Percentiles rank a stretch among this genome's conserved stretches.
These are phyloP conservation scores for Pseudonaja textilis DNA, from an alignment of 2,113 vertebrate genomes.

Conservation along the genomic window DNA sequence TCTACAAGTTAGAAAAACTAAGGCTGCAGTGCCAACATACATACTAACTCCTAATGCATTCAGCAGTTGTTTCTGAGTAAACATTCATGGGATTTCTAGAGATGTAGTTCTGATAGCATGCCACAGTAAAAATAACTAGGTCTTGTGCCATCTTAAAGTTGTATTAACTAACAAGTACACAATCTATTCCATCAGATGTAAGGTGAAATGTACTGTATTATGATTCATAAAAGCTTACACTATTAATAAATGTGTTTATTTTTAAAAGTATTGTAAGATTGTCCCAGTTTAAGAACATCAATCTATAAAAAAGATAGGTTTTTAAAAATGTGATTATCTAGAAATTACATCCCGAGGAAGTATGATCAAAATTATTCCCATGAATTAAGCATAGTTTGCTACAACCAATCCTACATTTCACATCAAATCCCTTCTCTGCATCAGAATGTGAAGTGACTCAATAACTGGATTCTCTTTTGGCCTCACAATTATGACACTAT, in stretches of 20 bases:
- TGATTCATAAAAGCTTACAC: neutral
- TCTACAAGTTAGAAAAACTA: neutral
- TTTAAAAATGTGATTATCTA: neutral
- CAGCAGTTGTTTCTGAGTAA: neutral
- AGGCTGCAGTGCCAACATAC: neutral
- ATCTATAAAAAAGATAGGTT: neutral
- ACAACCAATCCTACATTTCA: neutral
- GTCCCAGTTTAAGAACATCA: neutral
- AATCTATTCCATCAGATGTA: neutral
- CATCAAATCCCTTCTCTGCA: no score
- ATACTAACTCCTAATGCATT: neutral
- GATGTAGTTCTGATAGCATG: neutral
- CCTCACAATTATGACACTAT: no score
- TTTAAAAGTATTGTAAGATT: neutral
- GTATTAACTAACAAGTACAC: neutral
- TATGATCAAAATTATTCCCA: neutral
- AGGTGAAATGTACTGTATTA: neutral
- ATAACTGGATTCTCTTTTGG: no score
- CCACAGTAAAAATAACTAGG: neutral
- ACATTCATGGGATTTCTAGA: neutral
- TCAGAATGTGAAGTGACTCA: neutral
- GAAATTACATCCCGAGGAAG: no score
- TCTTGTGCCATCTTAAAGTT: neutral
- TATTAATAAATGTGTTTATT: neutral
- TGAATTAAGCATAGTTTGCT: neutral